A percentile compares a stretch with the other conserved stretches of the same genome.
Evolutionary conservation across 30 jellyfish, hydroid and myxozoan genomes (phyloP).

Genomic region (Pelagia noctiluca): DNA sequence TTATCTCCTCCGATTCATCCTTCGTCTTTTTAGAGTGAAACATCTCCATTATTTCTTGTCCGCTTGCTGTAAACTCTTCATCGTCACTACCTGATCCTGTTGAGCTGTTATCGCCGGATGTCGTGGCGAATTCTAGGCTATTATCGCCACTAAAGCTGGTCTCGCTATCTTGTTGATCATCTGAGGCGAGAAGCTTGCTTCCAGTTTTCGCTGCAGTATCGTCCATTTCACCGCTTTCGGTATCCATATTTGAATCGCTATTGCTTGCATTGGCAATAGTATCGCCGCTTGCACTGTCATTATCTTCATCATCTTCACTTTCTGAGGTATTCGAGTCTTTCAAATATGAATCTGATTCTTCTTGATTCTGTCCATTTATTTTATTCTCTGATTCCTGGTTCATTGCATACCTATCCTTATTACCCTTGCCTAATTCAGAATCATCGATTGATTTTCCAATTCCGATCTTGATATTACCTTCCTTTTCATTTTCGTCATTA

Average conservation of each 20-base stretch:
- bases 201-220: not conserved
- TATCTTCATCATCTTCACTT: not conserved
- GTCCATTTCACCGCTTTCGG: constrained; percentile 13
- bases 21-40: not conserved
- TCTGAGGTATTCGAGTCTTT: not conserved
- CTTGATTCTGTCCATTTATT: not conserved
- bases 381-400: not conserved
- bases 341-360: not conserved
- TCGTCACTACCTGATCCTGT: not conserved
- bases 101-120: not conserved
- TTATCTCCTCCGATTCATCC: not conserved
- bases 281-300: constrained; percentile 1
- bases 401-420: not conserved
- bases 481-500: not conserved
- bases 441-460: not conserved
- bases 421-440: not conserved
- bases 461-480: not conserved
- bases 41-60: not conserved
- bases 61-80: not conserved
- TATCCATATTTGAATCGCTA: not conserved
- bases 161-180: not conserved
- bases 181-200: not conserved
- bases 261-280: not conserved
- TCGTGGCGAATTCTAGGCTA: too few species aligned
- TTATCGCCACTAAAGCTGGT: not conserved